phyloP scores from a whole-genome alignment of 2,797 vertebrate genomes.

The Ctenopoma multispine region DNA sequence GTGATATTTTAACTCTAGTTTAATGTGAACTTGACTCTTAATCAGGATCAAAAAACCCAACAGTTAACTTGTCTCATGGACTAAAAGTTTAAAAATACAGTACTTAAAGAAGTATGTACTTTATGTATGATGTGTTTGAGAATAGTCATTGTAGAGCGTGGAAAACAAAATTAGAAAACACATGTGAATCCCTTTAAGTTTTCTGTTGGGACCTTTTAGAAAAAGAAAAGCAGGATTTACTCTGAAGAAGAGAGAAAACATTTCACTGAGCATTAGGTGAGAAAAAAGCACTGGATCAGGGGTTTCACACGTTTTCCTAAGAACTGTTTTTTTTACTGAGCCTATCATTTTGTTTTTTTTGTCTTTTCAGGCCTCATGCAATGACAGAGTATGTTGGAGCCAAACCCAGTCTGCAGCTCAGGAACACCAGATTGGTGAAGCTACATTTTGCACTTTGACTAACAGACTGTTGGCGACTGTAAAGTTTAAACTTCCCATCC shows the following conservation, averaged over 20 bases:
- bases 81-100: no score
- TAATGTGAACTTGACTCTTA: not conserved
- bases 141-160: no score
- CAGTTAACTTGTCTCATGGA: no score
- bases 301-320: not conserved
- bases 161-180: not conserved
- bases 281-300: not conserved
- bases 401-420: slow-evolving; percentile 22
- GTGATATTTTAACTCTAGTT: not conserved
- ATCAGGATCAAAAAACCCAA: no score
- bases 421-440: not conserved
- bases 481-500: not conserved
- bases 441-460: slow-evolving; percentile 1
- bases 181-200: no score
- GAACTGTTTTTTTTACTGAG: not conserved
- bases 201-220: no score
- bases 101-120: no score
- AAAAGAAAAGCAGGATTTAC: not conserved
- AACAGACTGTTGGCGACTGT: not conserved
- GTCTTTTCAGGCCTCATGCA: not conserved
- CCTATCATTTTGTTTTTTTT: slow-evolving; percentile 1
- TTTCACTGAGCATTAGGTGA: not conserved
- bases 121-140: no score
- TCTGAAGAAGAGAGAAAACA: no score
- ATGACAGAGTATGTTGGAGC: slow-evolving; percentile 6